Conservation (phyloP, 2,888 invertebrate species). For the Caenorhabditis sp. region DNA sequence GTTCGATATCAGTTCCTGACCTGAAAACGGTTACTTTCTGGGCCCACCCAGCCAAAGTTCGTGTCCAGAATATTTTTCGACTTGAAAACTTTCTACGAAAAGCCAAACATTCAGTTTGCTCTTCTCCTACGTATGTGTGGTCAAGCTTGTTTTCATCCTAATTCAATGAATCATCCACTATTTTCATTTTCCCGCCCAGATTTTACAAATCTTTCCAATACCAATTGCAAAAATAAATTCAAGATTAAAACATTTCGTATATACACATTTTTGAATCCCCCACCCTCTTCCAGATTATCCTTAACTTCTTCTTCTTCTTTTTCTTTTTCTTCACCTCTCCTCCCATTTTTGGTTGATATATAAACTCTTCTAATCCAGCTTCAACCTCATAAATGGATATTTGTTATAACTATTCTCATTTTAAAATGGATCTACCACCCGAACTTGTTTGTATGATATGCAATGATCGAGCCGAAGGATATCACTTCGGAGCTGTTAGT, state of each 20-base stretch:
- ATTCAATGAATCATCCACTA: too few relatives aligned
- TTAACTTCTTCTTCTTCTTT: not conserved
- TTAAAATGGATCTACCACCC: conserved; percentile 7
- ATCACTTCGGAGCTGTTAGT: conserved; percentile 50
- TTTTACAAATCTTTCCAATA: not conserved
- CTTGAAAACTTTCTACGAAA: too few relatives aligned
- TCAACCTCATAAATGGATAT: not conserved
- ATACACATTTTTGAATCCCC: not conserved
- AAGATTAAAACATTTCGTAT: too few relatives aligned
- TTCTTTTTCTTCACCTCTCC: not conserved
- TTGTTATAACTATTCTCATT: not conserved
- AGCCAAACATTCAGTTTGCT: too few relatives aligned
- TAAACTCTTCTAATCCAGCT: not conserved
- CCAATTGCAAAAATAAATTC: too few relatives aligned
- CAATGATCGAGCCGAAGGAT: conserved; percentile 44
- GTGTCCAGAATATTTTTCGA: too few relatives aligned
- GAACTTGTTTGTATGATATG: conserved; percentile 37
- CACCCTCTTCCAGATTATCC: not conserved
- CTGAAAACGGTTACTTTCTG: too few relatives aligned
- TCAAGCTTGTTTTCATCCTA: too few relatives aligned
- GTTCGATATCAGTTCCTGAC: too few relatives aligned
- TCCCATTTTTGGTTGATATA: too few relatives aligned
- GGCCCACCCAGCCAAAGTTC: too few relatives aligned
- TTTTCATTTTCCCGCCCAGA: not conserved
- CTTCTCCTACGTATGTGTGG: too few relatives aligned